phyloP scores from a whole-genome alignment of 2,797 vertebrate species.

The Sylvia borin region DNA sequence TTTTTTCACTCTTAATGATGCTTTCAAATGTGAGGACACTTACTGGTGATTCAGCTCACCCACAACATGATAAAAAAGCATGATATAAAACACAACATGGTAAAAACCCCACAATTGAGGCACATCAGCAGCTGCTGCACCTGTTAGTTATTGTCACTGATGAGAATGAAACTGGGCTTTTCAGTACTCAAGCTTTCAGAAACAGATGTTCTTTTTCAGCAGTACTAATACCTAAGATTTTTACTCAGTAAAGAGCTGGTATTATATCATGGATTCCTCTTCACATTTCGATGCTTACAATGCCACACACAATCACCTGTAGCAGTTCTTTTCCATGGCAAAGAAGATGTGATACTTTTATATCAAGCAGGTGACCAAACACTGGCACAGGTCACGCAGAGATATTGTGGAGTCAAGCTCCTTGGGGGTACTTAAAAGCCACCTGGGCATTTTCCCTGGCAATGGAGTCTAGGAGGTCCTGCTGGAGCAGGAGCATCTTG shows the following conservation, averaged over 20 bases:
- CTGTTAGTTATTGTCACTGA: not conserved
- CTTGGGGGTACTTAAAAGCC: not conserved
- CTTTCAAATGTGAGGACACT: not conserved
- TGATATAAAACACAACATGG: fast-evolving
- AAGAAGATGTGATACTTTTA: not conserved
- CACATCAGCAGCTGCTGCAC: not conserved
- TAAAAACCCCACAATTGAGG: not conserved
- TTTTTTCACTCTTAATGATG: not conserved
- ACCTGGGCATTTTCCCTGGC: no score
- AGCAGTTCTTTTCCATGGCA: not conserved
- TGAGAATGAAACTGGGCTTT: not conserved
- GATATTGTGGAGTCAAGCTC: not conserved
- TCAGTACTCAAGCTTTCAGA: not conserved
- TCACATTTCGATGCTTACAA: not conserved
- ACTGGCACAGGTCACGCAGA: not conserved
- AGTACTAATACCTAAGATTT: not conserved
- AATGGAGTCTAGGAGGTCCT: not conserved
- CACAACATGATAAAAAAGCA: not conserved
- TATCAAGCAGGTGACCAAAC: not conserved
- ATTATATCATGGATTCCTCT: not conserved
- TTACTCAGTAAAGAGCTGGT: not conserved
- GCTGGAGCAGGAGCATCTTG: not conserved
- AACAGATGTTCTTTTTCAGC: not conserved
- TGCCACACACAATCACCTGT: not conserved
- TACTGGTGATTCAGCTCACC: not conserved